Percentiles rank a stretch among this genome's conserved stretches.
These are phyloP conservation scores for Psilanteris sp. DNA, from an alignment of 1,140 invertebrate genomes.

Conservation along the genomic window DNA sequence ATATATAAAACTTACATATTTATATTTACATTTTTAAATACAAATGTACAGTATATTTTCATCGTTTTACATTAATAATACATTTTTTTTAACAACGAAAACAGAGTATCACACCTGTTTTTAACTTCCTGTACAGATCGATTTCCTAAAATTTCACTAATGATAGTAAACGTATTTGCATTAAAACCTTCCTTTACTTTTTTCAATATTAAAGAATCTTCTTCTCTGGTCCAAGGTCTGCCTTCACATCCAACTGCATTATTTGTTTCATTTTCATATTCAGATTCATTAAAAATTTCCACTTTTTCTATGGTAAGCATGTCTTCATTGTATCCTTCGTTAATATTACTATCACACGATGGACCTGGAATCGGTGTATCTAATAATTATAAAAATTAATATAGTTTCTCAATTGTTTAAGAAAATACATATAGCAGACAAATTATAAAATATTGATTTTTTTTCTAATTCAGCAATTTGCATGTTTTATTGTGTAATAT, in stretches of 20 bases:
- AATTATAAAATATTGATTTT: no score
- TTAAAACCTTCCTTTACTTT: slow-evolving; percentile 76
- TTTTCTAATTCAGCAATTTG: no score
- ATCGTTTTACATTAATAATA: no score
- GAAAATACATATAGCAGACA: no score
- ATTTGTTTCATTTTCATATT: slow-evolving; percentile 44
- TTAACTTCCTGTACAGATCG: slow-evolving; percentile 73
- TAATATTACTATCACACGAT: slow-evolving; percentile 2
- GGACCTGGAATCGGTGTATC: no score
- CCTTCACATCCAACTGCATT: slow-evolving; percentile 13
- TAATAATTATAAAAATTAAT: no score
- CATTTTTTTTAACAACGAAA: slow-evolving; percentile 73
- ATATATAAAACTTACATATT: no score
- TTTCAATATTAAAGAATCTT: slow-evolving; percentile 75
- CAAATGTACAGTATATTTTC: slow-evolving; percentile 13
- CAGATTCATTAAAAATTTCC: slow-evolving; percentile 57
- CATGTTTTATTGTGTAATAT: no score
- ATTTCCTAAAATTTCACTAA: slow-evolving; percentile 70
- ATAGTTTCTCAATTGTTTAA: no score
- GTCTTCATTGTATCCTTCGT: slow-evolving; percentile 29
- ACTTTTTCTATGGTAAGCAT: slow-evolving; percentile 56
- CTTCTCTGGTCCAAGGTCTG: slow-evolving; percentile 75
- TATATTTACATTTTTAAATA: no score
- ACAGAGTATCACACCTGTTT: slow-evolving; percentile 70
- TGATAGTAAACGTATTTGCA: slow-evolving; percentile 66